Base-by-base conservation (phyloP, 2,888 invertebrate species). In the Rhamnusium bicolor region DNA sequence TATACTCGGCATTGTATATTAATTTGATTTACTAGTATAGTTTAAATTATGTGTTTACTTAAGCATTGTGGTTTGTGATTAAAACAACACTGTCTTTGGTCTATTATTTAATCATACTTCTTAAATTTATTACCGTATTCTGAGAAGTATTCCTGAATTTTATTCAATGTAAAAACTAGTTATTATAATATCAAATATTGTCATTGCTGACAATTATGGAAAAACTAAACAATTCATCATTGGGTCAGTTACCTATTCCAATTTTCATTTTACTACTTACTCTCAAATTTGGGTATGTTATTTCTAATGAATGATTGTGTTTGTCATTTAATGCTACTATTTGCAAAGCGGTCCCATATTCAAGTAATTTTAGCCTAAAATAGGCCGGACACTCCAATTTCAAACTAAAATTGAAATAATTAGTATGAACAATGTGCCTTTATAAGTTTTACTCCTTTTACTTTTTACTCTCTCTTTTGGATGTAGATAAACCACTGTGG, bases 401-500 rank as follows among this genome's bases (percentile, higher is more conserved):
- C 1, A 5, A 2, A 16, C 58, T 58, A 32, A n/a, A 58, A 29
- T 27, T 27, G 14, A 29, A 27, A 54, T 16, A 49, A 1, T 16
- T 16, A 14, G 18, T 16, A 7, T 7, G 16, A 16, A 76, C 76
- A 65, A 71, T n/a, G n/a, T n/a, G 70, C 69, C 72, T n/a, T 73
- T n/a, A n/a, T n/a, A 46, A 19, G 62, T 71, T 40, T 71, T 56
- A 51, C 69, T 71, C 71, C 72, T 76, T 7, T 70, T 70, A 47
- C 72, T 72, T 14, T 67, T 67, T 8, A n/a, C 69, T 68, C 58
- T 69, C 70, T 10, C 72, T 72, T 67, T 76, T 78, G 1, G 78
- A 74, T 74, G 75, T 77, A 21, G 73, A 68, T 51, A 75, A 72
- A 7, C 79, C 74, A 12, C 76, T 79, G 69, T 77, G 76, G 47